Conservation (phyloP, 2,888 invertebrate genomes). For the Pasiphila rectangulata region DNA sequence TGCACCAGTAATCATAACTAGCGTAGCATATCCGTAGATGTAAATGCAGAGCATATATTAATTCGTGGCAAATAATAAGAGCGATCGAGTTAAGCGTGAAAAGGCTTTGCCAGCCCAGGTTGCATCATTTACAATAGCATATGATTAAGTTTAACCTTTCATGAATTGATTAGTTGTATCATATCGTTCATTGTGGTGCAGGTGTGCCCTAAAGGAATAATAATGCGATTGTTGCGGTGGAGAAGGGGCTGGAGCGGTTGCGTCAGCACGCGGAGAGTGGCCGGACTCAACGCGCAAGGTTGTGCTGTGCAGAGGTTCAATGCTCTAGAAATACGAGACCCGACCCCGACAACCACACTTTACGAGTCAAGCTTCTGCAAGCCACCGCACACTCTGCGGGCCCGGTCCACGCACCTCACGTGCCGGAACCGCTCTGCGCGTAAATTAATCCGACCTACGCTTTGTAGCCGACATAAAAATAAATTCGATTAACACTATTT, state of each 20-base stretch:
- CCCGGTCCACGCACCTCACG: too few relatives aligned
- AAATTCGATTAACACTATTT: conserved; percentile 10
- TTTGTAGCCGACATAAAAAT: conserved; percentile 31
- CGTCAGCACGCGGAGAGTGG: conserved; percentile 77
- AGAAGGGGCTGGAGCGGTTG: conserved; percentile 76
- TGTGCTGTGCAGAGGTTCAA: conserved; percentile 73
- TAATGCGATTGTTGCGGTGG: conserved; percentile 67
- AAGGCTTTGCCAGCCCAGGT: conserved; percentile 29
- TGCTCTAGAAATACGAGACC: conserved; percentile 79
- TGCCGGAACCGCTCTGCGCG: too few relatives aligned
- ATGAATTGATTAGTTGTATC: conserved; percentile 62
- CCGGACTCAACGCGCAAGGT: conserved; percentile 78
- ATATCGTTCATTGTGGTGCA: conserved; percentile 66
- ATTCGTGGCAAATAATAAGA: neutral
- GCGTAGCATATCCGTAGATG: conserved; percentile 4
- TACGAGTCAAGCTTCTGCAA: conserved; percentile 46
- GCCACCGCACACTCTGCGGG: conserved; percentile 35
- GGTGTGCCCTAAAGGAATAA: conserved; percentile 78
- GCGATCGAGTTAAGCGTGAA: conserved; percentile 18
- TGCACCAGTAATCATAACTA: conserved; percentile 21
- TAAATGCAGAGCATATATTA: conserved; percentile 1
- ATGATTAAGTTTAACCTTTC: conserved; percentile 71
- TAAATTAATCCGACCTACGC: conserved; percentile 37
- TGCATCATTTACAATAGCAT: conserved; percentile 56
- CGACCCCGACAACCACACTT: conserved; percentile 69